Base-by-base conservation (phyloP, 1,140 invertebrate species). In the Aphaenogaster rudis region DNA sequence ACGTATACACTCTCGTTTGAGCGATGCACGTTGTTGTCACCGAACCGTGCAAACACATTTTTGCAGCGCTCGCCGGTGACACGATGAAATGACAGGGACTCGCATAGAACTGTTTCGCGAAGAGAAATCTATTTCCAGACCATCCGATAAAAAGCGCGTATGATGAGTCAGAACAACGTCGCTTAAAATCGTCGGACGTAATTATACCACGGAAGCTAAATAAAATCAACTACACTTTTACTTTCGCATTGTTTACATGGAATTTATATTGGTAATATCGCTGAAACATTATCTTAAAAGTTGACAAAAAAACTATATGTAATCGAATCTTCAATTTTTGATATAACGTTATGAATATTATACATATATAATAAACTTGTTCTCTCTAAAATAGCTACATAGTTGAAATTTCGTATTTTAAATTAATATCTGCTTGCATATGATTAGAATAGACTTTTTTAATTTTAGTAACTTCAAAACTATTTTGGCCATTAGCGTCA, bases 1-100 rank as follows among this genome's bases (percentile, higher is more conserved):
- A 86, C 33, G 36, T 72, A 28, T 11, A 36, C 7, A 52, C 17
- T 74, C 28, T 74, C 17, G n/a, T 87, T 48, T 48, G 7, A 50
- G 5, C 13, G 28, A 17, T 82, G 15, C 33, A 52, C 21, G 8
- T 36, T 8, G 39, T 72, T 71, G n/a, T 72, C 33, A 63, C 54
- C 74, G 57, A 82, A 82, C 21, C 67, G 36, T 64, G 28, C 79
- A 64, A 36, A 63, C 7, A 82, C 21, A 61, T 39, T 7, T 28
- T 17, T 42, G 17, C 52, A n/a, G 9, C 6, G 11, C 13, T 39
- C 33, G 42, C 11, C 28, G 36, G 13, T 45, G 54, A 77, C 72
- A 17, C 54, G 28, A 39, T 28, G 11, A 74, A 48, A 42, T 59
- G 72, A 7, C 42, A 21, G 3, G 3, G 21, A 45, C 6, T 45